A percentile compares a stretch with the other conserved stretches of the same genome.
These are phyloP conservation scores for Drosophila teissieri DNA, from an alignment of 1,140 invertebrate genomes.

Conservation along the genomic window DNA sequence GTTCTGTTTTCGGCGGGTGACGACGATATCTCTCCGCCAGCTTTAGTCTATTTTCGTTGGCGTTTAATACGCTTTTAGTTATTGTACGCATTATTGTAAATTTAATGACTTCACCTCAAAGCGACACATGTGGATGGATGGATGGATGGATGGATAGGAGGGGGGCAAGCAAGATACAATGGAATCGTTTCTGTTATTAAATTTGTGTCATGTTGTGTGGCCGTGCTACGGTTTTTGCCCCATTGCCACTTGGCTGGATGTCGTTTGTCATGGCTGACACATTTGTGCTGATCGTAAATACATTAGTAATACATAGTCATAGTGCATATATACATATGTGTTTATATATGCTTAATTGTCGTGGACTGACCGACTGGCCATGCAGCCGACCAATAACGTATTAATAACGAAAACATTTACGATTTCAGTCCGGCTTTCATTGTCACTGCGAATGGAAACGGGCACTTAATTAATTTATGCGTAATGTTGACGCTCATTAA, in stretches of 20 bases:
- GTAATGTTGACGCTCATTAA: conserved; percentile 63
- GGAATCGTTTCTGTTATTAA: conserved; percentile 61
- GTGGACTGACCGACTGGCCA: conserved; percentile 8
- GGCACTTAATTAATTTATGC: conserved; percentile 73
- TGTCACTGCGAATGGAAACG: conserved; percentile 35
- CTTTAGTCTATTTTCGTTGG: conserved; percentile 33
- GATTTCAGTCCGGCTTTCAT: conserved; percentile 56
- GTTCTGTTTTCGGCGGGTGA: conserved; percentile 18
- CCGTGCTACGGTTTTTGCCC: conserved; percentile 77
- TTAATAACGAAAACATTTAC: conserved; percentile 75
- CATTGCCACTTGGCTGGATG: conserved; percentile 64
- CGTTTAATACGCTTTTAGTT: conserved; percentile 71
- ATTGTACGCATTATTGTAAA: conserved; percentile 79
- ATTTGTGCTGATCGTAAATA: conserved; percentile 77
- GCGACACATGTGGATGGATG: conserved; percentile 16
- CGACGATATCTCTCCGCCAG: conserved; percentile 38
- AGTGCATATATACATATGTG: conserved; percentile 44
- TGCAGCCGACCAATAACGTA: conserved; percentile 38
- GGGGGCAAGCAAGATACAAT: conserved; percentile 53
- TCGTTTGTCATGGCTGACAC: conserved; percentile 68
- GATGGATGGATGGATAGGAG: no score
- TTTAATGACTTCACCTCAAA: conserved; percentile 74
- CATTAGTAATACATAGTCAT: conserved; percentile 69
- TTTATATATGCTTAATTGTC: conserved; percentile 32
- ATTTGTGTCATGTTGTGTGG: conserved; percentile 76